Evolutionary conservation across 2,113 vertebrate species (phyloP), one percentile per base, ranked within the genome.

Genomic region (Corvus cornix): DNA sequence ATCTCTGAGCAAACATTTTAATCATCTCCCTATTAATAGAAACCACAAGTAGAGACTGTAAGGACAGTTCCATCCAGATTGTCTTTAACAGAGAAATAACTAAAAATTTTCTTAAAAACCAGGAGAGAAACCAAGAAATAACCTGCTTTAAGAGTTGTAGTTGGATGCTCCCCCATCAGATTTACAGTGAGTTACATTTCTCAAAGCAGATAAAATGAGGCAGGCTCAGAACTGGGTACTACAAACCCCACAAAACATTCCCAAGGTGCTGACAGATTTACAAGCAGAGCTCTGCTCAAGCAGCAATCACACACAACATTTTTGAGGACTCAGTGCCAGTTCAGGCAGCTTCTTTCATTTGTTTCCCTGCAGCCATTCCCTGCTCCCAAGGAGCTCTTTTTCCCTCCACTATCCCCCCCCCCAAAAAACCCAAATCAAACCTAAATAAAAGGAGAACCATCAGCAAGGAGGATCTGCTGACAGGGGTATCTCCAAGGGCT

Each of bases 231-330:
- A 59, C 2, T 41, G 60, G 48, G 49, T 7, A 14, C 72, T 48
- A 28, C 30, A 86, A 91, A 90, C 59, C 43, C 5, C 62, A 78
- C n/a, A 10, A 20, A 83, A 19, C 41, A 46, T 21, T 89, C 58
- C 1, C 39, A 48, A 72, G 64, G 31, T 66, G 68, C 77, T 72
- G 81, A 84, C 58, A 95, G 66, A 93, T 96, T 95, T 89, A 94
- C 69, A 94, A 51, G 80, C 46, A 72, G 70, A 72, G 43, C 58
- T 88, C 72, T 49, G 33, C 11, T 14, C 64, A 52, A 77, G 69
- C 77, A 81, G 69, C 78, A 87, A 58, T 75, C 81, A n/a, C 31
- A 70, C 31, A 37, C 51, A 74, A 17, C 14, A 39, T 77, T 80
- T 90, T 1, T 5, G 43, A 89, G 55, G 63, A 51, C 49, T 7